Base-by-base conservation (phyloP, 2,113 vertebrate species). In the Dermatemys mawii region DNA sequence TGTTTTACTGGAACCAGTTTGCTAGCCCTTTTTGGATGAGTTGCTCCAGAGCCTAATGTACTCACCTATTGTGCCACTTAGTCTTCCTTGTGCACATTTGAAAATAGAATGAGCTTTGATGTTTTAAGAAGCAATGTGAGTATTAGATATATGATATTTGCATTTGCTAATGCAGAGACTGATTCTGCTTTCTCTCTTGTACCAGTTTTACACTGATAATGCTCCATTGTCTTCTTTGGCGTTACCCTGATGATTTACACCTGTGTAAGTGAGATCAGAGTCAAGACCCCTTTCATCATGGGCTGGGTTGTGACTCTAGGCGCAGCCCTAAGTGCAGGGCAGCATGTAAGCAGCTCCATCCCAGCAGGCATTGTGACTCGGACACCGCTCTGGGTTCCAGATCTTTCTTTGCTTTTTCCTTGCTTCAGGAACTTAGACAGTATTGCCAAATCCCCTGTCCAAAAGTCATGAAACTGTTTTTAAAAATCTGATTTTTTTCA, bases 31-130 rank as follows among this genome's bases (percentile, higher is more conserved):
- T 70, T 85, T 76, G 22, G 86, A 85, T 91, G 9, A 3, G 76
- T 6, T 8, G 51, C 0, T 14, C 2, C 60, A 48, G 7, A 22
- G 29, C 35, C 26, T 92, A 5, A 6, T 55, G 35, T 16, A 41
- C 2, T 35, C 50, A 51, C 24, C 6, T 81, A 0, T 78, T 1
- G 3, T 54, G 27, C 4, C 63, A 87, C 21, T 51, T 90, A 24
- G 6, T 35, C 6, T 27, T 94, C 4, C 17, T 67, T 81, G 8
- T 67, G 7, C 73, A 87, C 78, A 76, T 29, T 44, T 75, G 67
- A 81, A 84, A 91, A 51, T 9, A 93, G 84, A 63, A 46, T 44
- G 44, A 26, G 24, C 8, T 1, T 44, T 79, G 44, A 26, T 53
- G 2, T 70, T 86, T 90, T 80, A 82, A 93, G 44, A 22, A 81